A percentile compares a stretch with the other conserved stretches of the same genome.
phyloP scores from a whole-genome alignment of 2,888 invertebrate species.

The Branchellion lobata region DNA sequence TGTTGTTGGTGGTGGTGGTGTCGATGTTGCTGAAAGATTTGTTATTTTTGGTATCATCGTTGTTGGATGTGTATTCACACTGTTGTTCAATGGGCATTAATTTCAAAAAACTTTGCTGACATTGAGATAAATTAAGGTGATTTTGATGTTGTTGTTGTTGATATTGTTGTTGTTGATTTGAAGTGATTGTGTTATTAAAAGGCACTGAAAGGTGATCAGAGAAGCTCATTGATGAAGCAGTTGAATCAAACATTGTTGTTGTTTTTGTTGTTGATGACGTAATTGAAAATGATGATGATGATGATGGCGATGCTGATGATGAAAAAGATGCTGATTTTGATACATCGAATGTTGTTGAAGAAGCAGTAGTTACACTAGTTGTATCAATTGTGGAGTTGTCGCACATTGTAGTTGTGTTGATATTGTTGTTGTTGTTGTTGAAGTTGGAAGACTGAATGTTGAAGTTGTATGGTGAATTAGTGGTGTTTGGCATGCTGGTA shows the following conservation, averaged over 20 bases:
- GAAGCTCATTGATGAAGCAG: background rate
- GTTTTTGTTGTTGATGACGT: background rate
- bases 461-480: background rate
- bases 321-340: too few relatives aligned
- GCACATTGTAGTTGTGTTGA: too few relatives aligned
- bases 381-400: too few relatives aligned
- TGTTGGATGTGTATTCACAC: background rate
- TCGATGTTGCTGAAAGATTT: background rate
- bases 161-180: background rate
- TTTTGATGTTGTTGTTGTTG: background rate
- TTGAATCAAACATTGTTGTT: background rate
- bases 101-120: too few relatives aligned
- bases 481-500: background rate
- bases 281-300: too few relatives aligned
- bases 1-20: background rate
- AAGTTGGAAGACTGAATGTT: too few relatives aligned
- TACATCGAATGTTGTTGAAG: too few relatives aligned
- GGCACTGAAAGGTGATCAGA: slow-evolving; percentile 5
- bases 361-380: too few relatives aligned
- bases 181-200: background rate
- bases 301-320: too few relatives aligned
- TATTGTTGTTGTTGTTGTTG: too few relatives aligned
- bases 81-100: background rate
- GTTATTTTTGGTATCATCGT: background rate
- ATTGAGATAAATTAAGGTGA: too few relatives aligned